These are phyloP conservation scores for Drosophila equinoxialis DNA, from an alignment of 1,140 invertebrate species.

Conservation along the genomic window DNA sequence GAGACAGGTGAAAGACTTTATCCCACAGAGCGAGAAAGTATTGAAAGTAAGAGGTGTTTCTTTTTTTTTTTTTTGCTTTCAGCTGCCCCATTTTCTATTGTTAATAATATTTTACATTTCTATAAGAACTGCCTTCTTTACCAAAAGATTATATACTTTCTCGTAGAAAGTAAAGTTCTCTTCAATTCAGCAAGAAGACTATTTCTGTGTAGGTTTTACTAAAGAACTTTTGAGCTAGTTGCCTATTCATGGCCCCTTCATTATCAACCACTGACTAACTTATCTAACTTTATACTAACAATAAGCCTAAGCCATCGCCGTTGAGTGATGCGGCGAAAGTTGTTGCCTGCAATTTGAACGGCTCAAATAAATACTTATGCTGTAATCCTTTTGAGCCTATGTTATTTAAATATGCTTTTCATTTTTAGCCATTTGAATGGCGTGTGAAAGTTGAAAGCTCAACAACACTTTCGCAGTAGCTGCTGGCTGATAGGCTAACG, in stretches of 20 bases:
- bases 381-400: constrained; percentile 35
- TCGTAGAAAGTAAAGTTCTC: not conserved
- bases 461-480: constrained; percentile 5
- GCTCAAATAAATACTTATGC: constrained; percentile 12
- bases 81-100: no score
- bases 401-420: constrained; percentile 22
- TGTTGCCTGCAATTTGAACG: constrained; percentile 15
- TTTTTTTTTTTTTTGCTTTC: no score
- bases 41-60: no score
- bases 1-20: no score
- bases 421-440: not conserved
- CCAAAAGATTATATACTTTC: not conserved
- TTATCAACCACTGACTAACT: not conserved
- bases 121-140: not conserved
- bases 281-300: not conserved
- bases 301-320: not conserved
- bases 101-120: no score
- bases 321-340: constrained; percentile 19
- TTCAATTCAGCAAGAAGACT: not conserved
- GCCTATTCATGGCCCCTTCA: no score
- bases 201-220: no score
- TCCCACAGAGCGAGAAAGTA: no score
- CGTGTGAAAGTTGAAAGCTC: constrained; percentile 23
- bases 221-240: no score
- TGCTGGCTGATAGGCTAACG: not conserved